Evolutionary conservation across 2,797 vertebrate species (phyloP).

Genomic region (Chiloscyllium punctatum): DNA sequence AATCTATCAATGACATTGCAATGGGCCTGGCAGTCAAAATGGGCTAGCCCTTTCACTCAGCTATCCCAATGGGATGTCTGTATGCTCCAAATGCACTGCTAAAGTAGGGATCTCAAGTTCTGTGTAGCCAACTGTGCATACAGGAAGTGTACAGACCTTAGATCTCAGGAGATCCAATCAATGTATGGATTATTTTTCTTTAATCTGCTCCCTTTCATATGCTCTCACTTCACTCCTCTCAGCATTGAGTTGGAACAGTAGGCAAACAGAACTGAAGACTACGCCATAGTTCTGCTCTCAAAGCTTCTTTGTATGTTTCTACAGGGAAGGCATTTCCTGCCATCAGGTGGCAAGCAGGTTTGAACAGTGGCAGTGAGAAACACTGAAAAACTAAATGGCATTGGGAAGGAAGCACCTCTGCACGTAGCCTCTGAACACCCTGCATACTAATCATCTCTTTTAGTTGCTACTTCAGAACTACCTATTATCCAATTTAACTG

Average conservation of each 20-base stretch:
- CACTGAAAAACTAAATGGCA: neutral
- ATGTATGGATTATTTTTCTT: conserved; percentile 22
- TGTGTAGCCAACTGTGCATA: neutral
- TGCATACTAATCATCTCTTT: neutral
- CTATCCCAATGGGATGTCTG: neutral
- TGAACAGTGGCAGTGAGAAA: conserved; percentile 35
- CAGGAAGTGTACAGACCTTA: neutral
- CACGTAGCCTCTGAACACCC: neutral
- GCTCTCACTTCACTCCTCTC: neutral
- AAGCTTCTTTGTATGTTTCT: conserved; percentile 30
- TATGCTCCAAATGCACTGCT: neutral
- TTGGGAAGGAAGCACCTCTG: neutral
- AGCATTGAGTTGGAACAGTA: neutral
- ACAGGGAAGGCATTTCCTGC: conserved; percentile 38
- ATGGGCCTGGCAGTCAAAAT: neutral
- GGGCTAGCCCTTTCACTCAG: neutral
- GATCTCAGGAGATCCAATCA: conserved; percentile 10
- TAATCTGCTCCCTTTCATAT: conserved; percentile 4
- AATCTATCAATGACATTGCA: neutral
- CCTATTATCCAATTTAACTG: neutral
- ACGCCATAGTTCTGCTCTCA: conserved; percentile 13
- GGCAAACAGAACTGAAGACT: conserved; percentile 20
- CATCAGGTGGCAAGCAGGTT: conserved; percentile 32
- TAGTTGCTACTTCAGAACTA: neutral
- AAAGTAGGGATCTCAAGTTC: neutral